phyloP scores from a whole-genome alignment of 2,113 vertebrate species.

The Sinocyclocheilus rhinocerous region DNA sequence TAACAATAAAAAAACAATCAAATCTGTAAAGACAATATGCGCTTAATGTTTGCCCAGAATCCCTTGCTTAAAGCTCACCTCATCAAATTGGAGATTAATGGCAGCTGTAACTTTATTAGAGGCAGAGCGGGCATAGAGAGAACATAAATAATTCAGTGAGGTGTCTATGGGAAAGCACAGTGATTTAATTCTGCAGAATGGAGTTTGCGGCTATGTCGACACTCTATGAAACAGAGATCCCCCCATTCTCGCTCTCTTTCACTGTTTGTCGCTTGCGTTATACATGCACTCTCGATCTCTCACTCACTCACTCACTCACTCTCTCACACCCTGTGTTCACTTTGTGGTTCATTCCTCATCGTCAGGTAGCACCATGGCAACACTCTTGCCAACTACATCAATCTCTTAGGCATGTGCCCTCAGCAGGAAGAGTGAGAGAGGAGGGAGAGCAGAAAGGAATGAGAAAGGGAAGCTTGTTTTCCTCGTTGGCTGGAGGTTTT shows the following conservation, averaged over 20 bases:
- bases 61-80: constrained; percentile 76
- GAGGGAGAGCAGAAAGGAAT: not conserved
- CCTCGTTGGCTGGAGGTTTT: not conserved
- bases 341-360: constrained; percentile 57
- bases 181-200: constrained; percentile 84
- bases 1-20: constrained; percentile 79
- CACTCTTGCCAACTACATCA: constrained; percentile 64
- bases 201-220: constrained; percentile 36
- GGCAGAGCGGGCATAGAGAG: constrained; percentile 65
- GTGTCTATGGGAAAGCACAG: constrained; percentile 69
- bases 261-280: constrained; percentile 5
- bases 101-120: constrained; percentile 80
- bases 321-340: constrained; percentile 39
- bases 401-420: constrained; percentile 60
- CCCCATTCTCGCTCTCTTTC: constrained; percentile 35
- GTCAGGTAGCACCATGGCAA: constrained; percentile 73
- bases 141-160: constrained; percentile 84
- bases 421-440: constrained; percentile 18
- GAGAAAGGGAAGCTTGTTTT: constrained; percentile 30
- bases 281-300: constrained; percentile 37
- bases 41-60: constrained; percentile 76
- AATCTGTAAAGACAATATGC: constrained; percentile 81
- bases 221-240: constrained; percentile 57
- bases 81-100: constrained; percentile 82
- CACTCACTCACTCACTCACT: constrained; percentile 22